phyloP scores from a whole-genome alignment of 2,888 invertebrate species.

The Limnephilus marmoratus region DNA sequence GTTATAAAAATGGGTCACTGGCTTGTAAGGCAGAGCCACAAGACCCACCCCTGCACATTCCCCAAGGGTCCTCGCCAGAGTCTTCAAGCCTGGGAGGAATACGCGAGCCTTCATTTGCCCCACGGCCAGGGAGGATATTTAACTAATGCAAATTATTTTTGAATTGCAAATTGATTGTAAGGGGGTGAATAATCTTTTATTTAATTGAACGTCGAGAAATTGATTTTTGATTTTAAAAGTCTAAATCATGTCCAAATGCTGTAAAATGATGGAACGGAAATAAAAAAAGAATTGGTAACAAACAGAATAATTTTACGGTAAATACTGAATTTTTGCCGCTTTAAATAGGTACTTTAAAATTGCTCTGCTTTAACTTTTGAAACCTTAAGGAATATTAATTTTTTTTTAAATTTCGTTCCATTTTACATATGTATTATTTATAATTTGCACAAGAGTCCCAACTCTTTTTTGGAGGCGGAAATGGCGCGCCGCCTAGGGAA shows the following conservation, averaged over 20 bases:
- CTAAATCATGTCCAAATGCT: neutral
- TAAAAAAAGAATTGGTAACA: neutral
- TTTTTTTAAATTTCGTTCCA: too few species aligned
- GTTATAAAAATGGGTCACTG: constrained; percentile 24
- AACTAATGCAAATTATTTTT: neutral
- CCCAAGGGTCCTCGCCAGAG: neutral
- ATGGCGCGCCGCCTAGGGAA: too few species aligned
- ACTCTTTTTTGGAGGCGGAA: too few species aligned
- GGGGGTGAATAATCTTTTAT: neutral
- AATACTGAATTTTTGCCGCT: too few species aligned
- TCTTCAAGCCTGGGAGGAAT: neutral
- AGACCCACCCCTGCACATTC: neutral
- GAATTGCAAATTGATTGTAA: neutral
- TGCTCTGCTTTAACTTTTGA: too few species aligned
- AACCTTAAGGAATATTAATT: too few species aligned
- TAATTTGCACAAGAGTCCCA: too few species aligned
- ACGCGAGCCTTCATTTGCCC: neutral
- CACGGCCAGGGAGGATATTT: neutral
- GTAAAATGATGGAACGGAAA: neutral
- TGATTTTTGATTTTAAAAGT: neutral
- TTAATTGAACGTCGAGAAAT: neutral
- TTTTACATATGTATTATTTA: too few species aligned
- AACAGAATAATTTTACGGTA: neutral
- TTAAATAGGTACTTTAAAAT: too few species aligned
- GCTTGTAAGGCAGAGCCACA: neutral